Evolutionary conservation across 2,797 vertebrate genomes (phyloP).

Genomic region (Cyprinodon diabolis): DNA sequence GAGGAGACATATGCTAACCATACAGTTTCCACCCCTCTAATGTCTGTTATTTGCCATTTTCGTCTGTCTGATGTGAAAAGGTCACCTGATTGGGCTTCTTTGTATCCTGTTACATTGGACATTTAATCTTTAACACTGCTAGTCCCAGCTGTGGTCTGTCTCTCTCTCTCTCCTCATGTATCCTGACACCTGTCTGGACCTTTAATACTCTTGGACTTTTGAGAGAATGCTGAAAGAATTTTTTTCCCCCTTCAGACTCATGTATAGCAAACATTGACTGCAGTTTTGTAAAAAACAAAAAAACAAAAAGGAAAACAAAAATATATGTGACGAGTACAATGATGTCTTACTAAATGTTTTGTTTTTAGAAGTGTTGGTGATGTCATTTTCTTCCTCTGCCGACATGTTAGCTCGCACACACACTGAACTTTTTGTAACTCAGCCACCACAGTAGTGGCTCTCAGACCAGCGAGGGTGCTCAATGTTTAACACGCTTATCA

Average conservation of each 20-base stretch:
- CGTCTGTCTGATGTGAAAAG: background rate
- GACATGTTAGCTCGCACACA: background rate
- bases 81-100: background rate
- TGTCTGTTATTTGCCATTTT: background rate
- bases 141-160: background rate
- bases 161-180: background rate
- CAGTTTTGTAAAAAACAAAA: background rate
- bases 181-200: background rate
- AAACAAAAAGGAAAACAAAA: background rate
- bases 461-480: background rate
- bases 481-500: background rate
- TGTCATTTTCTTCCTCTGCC: constrained; percentile 2
- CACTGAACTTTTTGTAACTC: background rate
- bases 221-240: background rate
- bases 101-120: background rate
- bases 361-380: background rate
- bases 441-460: background rate
- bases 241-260: background rate
- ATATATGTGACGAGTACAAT: background rate
- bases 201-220: too few species aligned
- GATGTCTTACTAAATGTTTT: background rate
- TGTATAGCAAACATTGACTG: background rate
- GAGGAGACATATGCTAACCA: background rate
- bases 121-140: background rate
- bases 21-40: background rate